These are phyloP conservation scores for Pangasius djambal DNA, from an alignment of 2,797 vertebrate genomes.

Conservation along the genomic window DNA sequence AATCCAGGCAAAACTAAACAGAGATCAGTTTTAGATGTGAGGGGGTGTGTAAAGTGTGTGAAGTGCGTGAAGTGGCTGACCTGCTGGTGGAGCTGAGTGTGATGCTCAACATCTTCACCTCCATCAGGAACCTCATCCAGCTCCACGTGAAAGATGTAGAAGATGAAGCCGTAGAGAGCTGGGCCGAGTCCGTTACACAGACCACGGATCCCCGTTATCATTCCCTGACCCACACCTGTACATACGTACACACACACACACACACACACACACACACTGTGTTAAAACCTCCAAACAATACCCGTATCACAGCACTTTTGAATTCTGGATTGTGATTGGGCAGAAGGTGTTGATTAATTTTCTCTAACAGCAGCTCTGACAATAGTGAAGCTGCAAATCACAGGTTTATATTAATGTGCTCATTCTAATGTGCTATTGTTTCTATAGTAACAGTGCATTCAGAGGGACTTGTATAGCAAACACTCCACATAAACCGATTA, in stretches of 20 bases:
- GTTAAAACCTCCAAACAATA: background rate
- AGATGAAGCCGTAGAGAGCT: constrained; percentile 87
- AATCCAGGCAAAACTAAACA: background rate
- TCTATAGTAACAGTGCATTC: background rate
- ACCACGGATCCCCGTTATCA: constrained; percentile 87
- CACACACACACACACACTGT: background rate
- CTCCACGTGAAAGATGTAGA: constrained; percentile 89
- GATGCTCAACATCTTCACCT: constrained; percentile 26
- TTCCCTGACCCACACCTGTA: constrained; percentile 86
- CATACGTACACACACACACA: background rate
- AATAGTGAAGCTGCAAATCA: background rate
- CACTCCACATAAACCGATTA: background rate
- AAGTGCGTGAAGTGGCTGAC: constrained; percentile 57
- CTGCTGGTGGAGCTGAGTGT: constrained; percentile 70
- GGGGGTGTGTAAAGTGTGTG: background rate
- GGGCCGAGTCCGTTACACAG: constrained; percentile 85
- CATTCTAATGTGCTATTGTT: background rate
- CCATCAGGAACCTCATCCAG: constrained; percentile 78
- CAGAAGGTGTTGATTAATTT: background rate
- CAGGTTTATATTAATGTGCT: background rate
- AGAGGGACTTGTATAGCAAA: no score
- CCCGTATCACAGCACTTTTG: background rate
- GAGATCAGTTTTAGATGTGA: background rate
- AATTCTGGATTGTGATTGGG: background rate
- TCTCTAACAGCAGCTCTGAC: background rate